phyloP scores from a whole-genome alignment of 2,888 invertebrate genomes.

The Melanotus villosus region DNA sequence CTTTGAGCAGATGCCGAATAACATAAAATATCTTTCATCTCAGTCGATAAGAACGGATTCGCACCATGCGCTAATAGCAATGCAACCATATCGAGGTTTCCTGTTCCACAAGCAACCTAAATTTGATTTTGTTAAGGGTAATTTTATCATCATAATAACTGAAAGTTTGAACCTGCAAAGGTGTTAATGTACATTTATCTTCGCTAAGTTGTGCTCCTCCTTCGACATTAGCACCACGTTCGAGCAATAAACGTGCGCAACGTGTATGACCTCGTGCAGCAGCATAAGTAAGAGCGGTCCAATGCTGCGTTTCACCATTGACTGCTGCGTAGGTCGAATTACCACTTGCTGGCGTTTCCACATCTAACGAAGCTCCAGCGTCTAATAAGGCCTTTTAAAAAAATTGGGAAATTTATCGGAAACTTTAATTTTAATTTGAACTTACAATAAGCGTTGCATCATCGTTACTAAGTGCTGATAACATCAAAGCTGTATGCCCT shows the following conservation, averaged over 20 bases:
- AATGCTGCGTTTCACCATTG: conserved; percentile 81
- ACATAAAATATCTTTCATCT: conserved; percentile 86
- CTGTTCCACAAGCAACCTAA: conserved; percentile 84
- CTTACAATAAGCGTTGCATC: conserved; percentile 79
- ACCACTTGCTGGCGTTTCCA: conserved; percentile 79
- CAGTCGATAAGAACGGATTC: conserved; percentile 89
- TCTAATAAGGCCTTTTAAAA: conserved; percentile 71
- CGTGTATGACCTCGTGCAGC: conserved; percentile 73
- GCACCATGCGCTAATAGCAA: conserved; percentile 87
- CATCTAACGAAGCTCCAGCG: conserved; percentile 86
- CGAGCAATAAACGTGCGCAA: conserved; percentile 77
- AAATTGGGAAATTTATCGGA: conserved; percentile 18
- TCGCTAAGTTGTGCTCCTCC: conserved; percentile 88
- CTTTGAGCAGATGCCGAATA: conserved; percentile 90
- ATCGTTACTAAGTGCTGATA: conserved; percentile 85
- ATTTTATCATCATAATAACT: not conserved
- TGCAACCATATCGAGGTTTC: conserved; percentile 85
- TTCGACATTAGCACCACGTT: conserved; percentile 87
- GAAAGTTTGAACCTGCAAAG: conserved; percentile 77
- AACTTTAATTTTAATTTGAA: not conserved
- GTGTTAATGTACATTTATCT: conserved; percentile 89
- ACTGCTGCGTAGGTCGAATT: conserved; percentile 70
- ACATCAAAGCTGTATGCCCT: conserved; percentile 88
- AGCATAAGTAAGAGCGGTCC: conserved; percentile 92
- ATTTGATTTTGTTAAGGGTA: conserved; percentile 27